Evolutionary conservation across 37 sponge, comb jelly and placozoan species (phyloP).

Genomic region (Mnemiopsis leidyi): DNA sequence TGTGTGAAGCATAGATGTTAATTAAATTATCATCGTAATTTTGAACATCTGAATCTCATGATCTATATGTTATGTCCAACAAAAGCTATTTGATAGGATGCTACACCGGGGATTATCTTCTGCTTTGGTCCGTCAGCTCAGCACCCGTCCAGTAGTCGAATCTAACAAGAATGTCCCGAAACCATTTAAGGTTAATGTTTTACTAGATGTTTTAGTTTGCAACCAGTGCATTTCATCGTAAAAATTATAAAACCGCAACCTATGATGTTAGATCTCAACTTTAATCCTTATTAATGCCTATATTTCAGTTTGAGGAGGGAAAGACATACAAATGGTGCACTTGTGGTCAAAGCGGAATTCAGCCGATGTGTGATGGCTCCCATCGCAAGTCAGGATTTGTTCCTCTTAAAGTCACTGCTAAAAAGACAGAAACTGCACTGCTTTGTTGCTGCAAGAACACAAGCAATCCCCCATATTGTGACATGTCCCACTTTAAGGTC

Average conservation of each 20-base stretch:
- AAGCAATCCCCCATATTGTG: neutral
- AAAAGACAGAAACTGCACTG: conserved; percentile 7
- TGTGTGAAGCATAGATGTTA: too few relatives aligned
- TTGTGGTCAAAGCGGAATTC: neutral
- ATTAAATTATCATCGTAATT: too few relatives aligned
- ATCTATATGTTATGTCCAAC: too few relatives aligned
- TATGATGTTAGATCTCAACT: too few relatives aligned
- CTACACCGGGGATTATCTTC: neutral
- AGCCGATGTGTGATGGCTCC: conserved; percentile 48
- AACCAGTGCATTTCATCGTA: too few relatives aligned
- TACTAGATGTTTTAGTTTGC: neutral
- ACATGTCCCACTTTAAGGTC: conserved; percentile 35
- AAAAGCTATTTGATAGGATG: too few relatives aligned
- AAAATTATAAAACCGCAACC: too few relatives aligned
- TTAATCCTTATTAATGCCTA: neutral
- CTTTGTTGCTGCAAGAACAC: conserved; percentile 36
- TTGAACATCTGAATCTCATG: too few relatives aligned
- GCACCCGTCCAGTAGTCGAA: neutral
- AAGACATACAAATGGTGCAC: conserved; percentile 22
- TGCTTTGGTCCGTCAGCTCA: neutral
- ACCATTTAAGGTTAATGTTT: neutral
- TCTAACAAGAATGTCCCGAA: conserved; percentile 7
- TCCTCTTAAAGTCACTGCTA: neutral
- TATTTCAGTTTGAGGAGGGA: neutral
- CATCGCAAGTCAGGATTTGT: conserved; percentile 2